Percentiles rank a stretch among this genome's conserved stretches.
Evolutionary conservation across 2,888 invertebrate species (phyloP).

Genomic region (Chrysolina americana): DNA sequence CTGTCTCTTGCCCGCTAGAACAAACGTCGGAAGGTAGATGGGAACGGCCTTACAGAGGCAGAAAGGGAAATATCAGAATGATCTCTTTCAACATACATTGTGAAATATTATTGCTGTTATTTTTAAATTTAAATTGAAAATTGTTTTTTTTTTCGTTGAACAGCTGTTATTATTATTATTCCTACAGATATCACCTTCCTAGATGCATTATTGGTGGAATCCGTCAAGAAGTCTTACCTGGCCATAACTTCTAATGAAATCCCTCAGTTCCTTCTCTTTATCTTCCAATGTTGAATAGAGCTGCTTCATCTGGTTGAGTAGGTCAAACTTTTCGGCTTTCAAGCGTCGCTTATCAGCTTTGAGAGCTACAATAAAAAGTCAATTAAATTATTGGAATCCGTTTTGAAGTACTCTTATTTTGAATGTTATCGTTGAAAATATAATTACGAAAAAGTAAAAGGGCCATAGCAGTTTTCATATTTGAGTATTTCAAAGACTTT

Average conservation of each 20-base stretch:
- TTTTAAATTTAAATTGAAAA: no score
- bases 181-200: no score
- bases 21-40: constrained; percentile 59
- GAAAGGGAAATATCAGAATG: neutral
- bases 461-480: no score
- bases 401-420: no score
- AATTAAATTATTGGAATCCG: no score
- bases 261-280: constrained; percentile 93
- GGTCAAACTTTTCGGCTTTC: constrained; percentile 94
- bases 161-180: no score
- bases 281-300: constrained; percentile 94
- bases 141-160: no score
- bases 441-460: no score
- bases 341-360: constrained; percentile 92
- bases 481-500: neutral
- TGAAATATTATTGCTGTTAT: no score
- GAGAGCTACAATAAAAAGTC: constrained; percentile 73
- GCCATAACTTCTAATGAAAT: constrained; percentile 95
- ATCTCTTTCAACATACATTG: neutral
- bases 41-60: constrained; percentile 35
- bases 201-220: neutral
- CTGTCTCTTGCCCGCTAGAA: constrained; percentile 84
- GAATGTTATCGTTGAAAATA: no score
- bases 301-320: constrained; percentile 95
- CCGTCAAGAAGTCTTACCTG: constrained; percentile 74